Percentiles rank a stretch among this genome's conserved stretches.
These are phyloP conservation scores for Oscheius sp. DNA, from an alignment of 1,140 invertebrate genomes.

Conservation along the genomic window DNA sequence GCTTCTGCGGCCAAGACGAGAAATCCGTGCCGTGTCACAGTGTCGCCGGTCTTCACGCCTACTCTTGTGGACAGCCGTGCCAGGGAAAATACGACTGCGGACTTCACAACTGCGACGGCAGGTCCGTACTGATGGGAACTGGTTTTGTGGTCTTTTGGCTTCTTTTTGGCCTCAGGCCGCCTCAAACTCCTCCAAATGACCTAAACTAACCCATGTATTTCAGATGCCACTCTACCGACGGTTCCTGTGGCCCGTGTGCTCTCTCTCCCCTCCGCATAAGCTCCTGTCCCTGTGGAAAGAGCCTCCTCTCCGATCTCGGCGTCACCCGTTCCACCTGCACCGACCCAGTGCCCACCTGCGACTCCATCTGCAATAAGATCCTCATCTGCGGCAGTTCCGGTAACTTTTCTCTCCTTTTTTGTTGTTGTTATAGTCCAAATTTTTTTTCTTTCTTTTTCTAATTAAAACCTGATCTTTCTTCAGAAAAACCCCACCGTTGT, in stretches of 20 bases:
- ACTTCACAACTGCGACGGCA: constrained; percentile 55
- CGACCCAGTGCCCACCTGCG: constrained; percentile 82
- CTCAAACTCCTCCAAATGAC: no score
- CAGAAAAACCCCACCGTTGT: constrained; percentile 73
- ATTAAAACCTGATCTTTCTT: constrained; percentile 31
- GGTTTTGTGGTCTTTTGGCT: no score
- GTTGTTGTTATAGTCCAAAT: no score
- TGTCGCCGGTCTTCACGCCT: constrained; percentile 56
- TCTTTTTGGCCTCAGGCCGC: no score
- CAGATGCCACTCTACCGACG: constrained; percentile 30
- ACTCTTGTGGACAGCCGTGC: constrained; percentile 63
- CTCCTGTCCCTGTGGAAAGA: constrained; percentile 82
- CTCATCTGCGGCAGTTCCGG: constrained; percentile 77
- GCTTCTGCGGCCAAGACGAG: constrained; percentile 68
- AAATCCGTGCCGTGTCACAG: constrained; percentile 65
- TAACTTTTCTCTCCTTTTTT: constrained; percentile 56
- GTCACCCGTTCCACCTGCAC: constrained; percentile 67
- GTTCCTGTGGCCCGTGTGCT: constrained; percentile 66
- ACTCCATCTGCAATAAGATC: constrained; percentile 74
- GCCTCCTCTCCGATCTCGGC: constrained; percentile 62
- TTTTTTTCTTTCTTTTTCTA: not conserved
- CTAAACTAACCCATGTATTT: constrained; percentile 7
- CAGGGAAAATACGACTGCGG: constrained; percentile 54
- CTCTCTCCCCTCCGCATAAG: constrained; percentile 69
- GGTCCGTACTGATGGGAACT: constrained; percentile 57